phyloP scores from a whole-genome alignment of 2,113 vertebrate genomes.

The Oreocharis arfaki region DNA sequence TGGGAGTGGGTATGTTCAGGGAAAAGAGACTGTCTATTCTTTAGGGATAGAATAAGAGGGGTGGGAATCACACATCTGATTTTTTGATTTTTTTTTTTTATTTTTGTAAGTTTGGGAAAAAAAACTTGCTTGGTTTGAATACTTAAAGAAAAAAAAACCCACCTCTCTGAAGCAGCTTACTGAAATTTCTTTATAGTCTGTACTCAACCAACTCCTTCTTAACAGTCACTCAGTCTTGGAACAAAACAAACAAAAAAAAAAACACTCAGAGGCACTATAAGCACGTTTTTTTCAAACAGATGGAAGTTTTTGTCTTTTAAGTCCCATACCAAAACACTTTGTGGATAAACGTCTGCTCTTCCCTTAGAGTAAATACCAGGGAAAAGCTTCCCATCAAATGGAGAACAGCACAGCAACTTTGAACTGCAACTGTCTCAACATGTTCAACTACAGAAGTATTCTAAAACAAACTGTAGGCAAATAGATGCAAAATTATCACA shows the following conservation, averaged over 20 bases:
- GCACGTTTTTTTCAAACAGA: not conserved
- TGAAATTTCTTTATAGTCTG: not conserved
- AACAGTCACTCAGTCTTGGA: not conserved
- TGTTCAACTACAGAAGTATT: not conserved
- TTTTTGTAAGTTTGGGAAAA: not conserved
- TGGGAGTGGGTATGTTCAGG: not conserved
- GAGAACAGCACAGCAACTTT: not conserved
- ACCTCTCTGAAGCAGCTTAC: not conserved
- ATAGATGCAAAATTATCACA: not conserved
- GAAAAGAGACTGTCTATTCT: not conserved
- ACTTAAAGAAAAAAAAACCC: not conserved
- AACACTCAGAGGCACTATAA: not conserved
- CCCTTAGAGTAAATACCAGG: not conserved
- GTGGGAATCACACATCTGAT: not conserved
- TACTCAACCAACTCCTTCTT: not conserved
- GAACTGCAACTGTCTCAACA: constrained; percentile 6
- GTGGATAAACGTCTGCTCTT: not conserved
- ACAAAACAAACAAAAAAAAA: not conserved
- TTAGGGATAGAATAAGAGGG: not conserved
- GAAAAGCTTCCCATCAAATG: not conserved
- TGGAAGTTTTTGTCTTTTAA: not conserved
- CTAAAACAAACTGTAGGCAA: constrained; percentile 8
- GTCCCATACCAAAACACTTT: not conserved
- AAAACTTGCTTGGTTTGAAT: not conserved
- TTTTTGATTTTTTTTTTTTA: not conserved